These are phyloP conservation scores for Choristoneura fumiferana DNA, from an alignment of 1,140 invertebrate genomes.

Conservation along the genomic window DNA sequence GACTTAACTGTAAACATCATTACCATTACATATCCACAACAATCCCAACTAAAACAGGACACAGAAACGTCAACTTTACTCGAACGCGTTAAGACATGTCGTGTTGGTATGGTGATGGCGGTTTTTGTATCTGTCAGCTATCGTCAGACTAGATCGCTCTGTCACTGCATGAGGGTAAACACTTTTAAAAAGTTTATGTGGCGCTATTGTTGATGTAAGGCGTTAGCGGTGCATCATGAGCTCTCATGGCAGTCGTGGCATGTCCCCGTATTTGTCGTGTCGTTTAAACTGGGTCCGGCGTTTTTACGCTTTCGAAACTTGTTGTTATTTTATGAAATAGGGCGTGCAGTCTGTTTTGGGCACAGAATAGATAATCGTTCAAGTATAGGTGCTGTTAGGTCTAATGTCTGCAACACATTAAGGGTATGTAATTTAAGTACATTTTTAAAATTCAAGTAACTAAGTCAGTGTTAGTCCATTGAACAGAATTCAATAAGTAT, in stretches of 20 bases:
- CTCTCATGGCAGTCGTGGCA: conserved; percentile 40
- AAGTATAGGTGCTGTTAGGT: too few relatives aligned
- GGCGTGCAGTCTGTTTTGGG: neutral
- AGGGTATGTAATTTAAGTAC: too few relatives aligned
- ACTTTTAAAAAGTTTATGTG: conserved; percentile 73
- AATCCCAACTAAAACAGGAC: conserved; percentile 20
- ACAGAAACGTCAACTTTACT: conserved; percentile 30
- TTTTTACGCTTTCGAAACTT: conserved; percentile 56
- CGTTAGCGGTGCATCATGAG: conserved; percentile 69
- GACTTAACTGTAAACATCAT: conserved; percentile 76
- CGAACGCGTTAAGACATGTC: conserved; percentile 19
- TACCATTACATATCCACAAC: conserved; percentile 52
- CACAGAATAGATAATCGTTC: too few relatives aligned
- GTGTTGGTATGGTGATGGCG: neutral
- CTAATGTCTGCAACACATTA: too few relatives aligned
- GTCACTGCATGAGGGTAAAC: conserved; percentile 65
- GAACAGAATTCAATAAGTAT: too few relatives aligned
- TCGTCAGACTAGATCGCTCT: conserved; percentile 65
- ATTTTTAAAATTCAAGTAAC: too few relatives aligned
- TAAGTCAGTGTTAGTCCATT: too few relatives aligned
- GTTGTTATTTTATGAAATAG: conserved; percentile 17
- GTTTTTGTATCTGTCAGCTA: conserved; percentile 48
- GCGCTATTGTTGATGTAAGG: conserved; percentile 67
- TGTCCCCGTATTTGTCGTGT: conserved; percentile 48
- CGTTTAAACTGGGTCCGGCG: conserved; percentile 60